Evolutionary conservation across 2,888 invertebrate species (phyloP).

Genomic region (Kryphioiulus occultus): DNA sequence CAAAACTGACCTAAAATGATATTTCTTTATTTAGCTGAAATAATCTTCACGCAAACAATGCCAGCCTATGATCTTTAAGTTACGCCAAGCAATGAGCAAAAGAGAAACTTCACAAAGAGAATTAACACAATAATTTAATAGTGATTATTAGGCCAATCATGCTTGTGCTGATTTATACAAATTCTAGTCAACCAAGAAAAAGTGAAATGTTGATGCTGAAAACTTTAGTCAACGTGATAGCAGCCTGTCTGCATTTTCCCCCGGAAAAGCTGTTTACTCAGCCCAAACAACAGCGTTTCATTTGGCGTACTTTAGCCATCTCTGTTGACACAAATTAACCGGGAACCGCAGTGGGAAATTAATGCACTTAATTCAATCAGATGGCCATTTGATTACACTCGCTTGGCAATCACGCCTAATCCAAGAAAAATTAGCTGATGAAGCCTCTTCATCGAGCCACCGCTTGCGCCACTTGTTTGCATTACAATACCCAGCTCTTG

Average conservation of each 20-base stretch:
- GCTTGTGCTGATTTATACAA: too few relatives aligned
- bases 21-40: too few relatives aligned
- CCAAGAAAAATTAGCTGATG: not conserved
- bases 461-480: not conserved
- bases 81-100: too few relatives aligned
- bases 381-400: not conserved
- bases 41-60: too few relatives aligned
- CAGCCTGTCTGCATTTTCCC: not conserved
- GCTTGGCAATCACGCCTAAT: not conserved
- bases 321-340: not conserved
- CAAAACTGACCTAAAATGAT: too few relatives aligned
- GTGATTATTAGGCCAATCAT: too few relatives aligned
- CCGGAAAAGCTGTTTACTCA: not conserved
- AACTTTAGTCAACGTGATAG: too few relatives aligned
- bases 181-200: too few relatives aligned
- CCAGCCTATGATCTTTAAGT: too few relatives aligned
- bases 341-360: not conserved
- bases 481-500: not conserved
- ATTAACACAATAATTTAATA: too few relatives aligned
- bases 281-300: not conserved
- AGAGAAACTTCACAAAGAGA: too few relatives aligned
- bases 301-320: not conserved
- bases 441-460: not conserved
- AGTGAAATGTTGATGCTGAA: too few relatives aligned
- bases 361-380: not conserved